Percentiles rank a stretch among this genome's conserved stretches.
These are phyloP conservation scores for Parauchenoglanis ngamensis DNA, from an alignment of 2,797 vertebrate species.

Conservation along the genomic window DNA sequence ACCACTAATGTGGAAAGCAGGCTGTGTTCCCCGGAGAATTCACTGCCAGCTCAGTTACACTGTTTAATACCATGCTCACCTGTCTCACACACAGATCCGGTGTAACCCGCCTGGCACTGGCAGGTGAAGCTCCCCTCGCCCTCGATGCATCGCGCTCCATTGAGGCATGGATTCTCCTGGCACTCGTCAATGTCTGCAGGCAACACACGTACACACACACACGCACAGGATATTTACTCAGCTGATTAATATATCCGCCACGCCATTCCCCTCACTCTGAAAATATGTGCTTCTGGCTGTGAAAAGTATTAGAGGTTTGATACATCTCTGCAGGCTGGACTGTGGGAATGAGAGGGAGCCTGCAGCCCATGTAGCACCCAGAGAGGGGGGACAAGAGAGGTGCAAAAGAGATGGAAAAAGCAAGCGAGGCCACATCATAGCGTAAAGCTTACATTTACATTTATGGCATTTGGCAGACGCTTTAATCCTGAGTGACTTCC, in stretches of 20 bases:
- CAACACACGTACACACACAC: constrained; percentile 54
- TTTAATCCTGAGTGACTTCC: constrained; percentile 7
- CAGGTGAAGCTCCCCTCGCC: constrained; percentile 75
- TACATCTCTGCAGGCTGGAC: constrained; percentile 68
- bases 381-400: constrained; percentile 38
- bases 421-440: constrained; percentile 35
- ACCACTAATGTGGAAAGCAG: constrained; percentile 67
- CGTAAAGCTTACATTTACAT: constrained; percentile 35
- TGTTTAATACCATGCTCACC: constrained; percentile 67
- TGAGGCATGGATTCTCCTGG: constrained; percentile 71
- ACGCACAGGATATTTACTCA: constrained; percentile 76
- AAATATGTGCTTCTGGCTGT: constrained; percentile 78
- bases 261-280: constrained; percentile 73
- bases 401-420: constrained; percentile 18
- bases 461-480: constrained; percentile 1
- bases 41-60: constrained; percentile 49
- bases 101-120: constrained; percentile 74
- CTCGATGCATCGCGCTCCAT: constrained; percentile 72
- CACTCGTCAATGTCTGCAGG: constrained; percentile 78
- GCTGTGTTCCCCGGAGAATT: constrained; percentile 59
- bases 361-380: constrained; percentile 54
- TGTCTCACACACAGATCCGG: constrained; percentile 77
- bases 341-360: constrained; percentile 65
- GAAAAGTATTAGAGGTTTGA: constrained; percentile 75
- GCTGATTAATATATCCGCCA: constrained; percentile 80